Percentiles rank a stretch among this genome's conserved stretches.
Conservation (phyloP, 2,797 vertebrate species). For the Macropus fuliginosus region DNA sequence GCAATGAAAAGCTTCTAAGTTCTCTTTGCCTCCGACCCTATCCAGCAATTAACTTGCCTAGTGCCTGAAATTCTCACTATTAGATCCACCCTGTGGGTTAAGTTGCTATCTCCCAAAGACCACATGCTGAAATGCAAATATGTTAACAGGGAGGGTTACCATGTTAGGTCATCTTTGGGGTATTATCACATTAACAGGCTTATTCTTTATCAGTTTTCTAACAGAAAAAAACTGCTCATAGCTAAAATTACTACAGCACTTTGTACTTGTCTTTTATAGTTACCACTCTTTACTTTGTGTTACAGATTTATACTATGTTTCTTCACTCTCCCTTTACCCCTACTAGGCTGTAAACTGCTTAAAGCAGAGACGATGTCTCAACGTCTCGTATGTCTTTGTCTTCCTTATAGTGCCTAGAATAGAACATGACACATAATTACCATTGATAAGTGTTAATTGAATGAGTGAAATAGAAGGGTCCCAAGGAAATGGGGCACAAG, state of each 20-base stretch:
- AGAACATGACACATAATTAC: not conserved
- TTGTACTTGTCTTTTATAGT: not conserved
- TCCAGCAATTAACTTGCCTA: not conserved
- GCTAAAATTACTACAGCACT: not conserved
- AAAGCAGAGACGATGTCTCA: not conserved
- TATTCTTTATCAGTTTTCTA: not conserved
- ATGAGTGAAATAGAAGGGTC: not conserved
- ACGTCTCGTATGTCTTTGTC: not conserved
- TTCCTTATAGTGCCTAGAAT: not conserved
- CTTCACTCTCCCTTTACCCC: not conserved
- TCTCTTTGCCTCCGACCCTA: not conserved
- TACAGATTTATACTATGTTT: not conserved
- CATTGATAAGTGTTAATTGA: not conserved
- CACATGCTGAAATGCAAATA: not conserved
- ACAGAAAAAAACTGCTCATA: not conserved
- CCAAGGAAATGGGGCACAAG: not conserved
- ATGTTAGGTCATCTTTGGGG: not conserved
- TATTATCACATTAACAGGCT: not conserved
- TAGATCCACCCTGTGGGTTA: not conserved
- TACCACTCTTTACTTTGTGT: not conserved
- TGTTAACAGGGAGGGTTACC: not conserved
- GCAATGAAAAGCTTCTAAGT: not conserved
- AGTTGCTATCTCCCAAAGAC: not conserved
- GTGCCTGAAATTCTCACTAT: not conserved
- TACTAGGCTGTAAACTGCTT: not conserved